A percentile compares a stretch with the other conserved stretches of the same genome.
phyloP scores from a whole-genome alignment of 2,888 invertebrate species.

The Brenthis hecate region DNA sequence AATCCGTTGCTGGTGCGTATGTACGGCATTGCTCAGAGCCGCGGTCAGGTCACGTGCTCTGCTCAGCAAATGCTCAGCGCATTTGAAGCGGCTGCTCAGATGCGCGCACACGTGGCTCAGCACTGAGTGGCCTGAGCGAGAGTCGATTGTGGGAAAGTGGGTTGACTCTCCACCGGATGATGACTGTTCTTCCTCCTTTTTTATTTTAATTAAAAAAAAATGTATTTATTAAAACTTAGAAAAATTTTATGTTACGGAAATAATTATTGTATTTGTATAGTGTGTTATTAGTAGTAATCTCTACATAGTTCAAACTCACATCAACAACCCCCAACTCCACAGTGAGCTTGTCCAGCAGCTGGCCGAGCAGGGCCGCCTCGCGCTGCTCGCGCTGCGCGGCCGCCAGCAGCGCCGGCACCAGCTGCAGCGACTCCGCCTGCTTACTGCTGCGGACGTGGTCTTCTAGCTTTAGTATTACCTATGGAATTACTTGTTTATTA shows the following conservation, averaged over 20 bases:
- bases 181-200: slow-evolving; percentile 62
- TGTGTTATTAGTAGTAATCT: no score
- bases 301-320: slow-evolving; percentile 48
- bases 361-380: slow-evolving; percentile 59
- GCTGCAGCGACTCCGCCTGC: slow-evolving; percentile 53
- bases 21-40: slow-evolving; percentile 43
- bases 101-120: slow-evolving; percentile 55
- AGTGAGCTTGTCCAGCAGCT: slow-evolving; percentile 58
- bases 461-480: slow-evolving; percentile 63
- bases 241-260: no score
- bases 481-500: slow-evolving; percentile 24
- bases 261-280: no score
- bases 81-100: slow-evolving; percentile 46
- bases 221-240: no score
- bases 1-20: slow-evolving; percentile 49
- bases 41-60: slow-evolving; percentile 55
- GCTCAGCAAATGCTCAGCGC: slow-evolving; percentile 53
- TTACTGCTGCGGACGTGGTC: slow-evolving; percentile 60
- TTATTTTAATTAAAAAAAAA: neutral
- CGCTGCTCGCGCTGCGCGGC: slow-evolving; percentile 55
- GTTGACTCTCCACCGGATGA: slow-evolving; percentile 48
- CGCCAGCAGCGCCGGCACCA: slow-evolving; percentile 51
- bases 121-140: slow-evolving; percentile 54
- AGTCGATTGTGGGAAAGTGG: slow-evolving; percentile 57
- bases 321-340: slow-evolving; percentile 59